Conservation (phyloP, 1,140 invertebrate species). For the Theocolax elegans region DNA sequence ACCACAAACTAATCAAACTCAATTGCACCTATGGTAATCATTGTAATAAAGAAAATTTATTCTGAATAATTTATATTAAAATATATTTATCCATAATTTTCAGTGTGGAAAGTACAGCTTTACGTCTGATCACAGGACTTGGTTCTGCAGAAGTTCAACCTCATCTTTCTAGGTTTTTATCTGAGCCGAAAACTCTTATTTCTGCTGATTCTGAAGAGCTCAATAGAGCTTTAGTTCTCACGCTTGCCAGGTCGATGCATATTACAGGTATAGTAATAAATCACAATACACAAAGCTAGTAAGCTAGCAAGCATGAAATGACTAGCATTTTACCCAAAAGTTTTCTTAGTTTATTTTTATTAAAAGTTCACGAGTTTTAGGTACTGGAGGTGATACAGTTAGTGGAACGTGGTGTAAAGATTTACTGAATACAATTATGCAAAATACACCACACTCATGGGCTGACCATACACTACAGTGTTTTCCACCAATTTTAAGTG, state of each 20-base stretch:
- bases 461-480: constrained; percentile 90
- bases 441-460: constrained; percentile 95
- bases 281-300: too few species aligned
- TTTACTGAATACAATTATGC: constrained; percentile 90
- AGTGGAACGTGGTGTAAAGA: constrained; percentile 91
- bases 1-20: constrained; percentile 93
- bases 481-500: constrained; percentile 88
- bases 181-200: constrained; percentile 88
- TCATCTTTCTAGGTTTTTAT: constrained; percentile 86
- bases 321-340: background rate
- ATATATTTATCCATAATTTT: constrained; percentile 47
- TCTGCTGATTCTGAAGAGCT: constrained; percentile 95
- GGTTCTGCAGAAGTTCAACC: constrained; percentile 93
- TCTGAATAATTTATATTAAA: background rate
- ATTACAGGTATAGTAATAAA: constrained; percentile 77
- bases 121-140: constrained; percentile 90
- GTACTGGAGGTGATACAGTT: constrained; percentile 71
- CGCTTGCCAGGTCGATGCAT: constrained; percentile 93
- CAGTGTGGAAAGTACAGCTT: constrained; percentile 92
- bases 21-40: constrained; percentile 87
- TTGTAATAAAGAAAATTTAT: background rate
- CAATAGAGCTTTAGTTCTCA: constrained; percentile 90
- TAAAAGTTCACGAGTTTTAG: constrained; percentile 45
- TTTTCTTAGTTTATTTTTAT: constrained; percentile 21
- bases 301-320: too few species aligned